phyloP scores from a whole-genome alignment of 2,888 invertebrate genomes.

The Eustalomyia histrio region DNA sequence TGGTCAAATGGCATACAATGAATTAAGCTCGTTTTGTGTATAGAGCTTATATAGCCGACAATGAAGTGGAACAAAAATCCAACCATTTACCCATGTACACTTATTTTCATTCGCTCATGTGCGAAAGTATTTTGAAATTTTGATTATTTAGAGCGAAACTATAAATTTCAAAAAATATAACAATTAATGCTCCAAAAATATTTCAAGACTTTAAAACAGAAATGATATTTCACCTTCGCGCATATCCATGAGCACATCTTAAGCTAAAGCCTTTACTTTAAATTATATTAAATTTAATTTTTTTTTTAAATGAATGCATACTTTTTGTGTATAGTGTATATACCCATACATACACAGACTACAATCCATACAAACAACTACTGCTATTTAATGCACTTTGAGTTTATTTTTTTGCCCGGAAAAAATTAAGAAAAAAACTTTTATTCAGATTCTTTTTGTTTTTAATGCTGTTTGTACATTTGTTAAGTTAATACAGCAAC shows the following conservation, averaged over 20 bases:
- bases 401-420: neutral
- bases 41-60: constrained; percentile 5
- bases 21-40: constrained; percentile 43
- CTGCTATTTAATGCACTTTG: constrained; percentile 40
- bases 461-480: constrained; percentile 2
- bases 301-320: no score
- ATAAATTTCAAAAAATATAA: no score
- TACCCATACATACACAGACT: neutral
- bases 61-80: constrained; percentile 32
- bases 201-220: no score
- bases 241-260: no score
- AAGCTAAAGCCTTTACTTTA: no score
- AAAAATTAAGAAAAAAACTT: neutral
- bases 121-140: neutral
- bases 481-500: constrained; percentile 7
- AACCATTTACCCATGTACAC: constrained; percentile 47
- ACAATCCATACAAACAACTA: constrained; percentile 6
- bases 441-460: constrained; percentile 13
- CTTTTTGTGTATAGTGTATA: no score
- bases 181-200: no score
- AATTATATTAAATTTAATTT: no score
- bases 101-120: constrained; percentile 32
- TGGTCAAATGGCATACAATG: constrained; percentile 52
- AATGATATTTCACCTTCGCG: no score
- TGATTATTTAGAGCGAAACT: no score